A percentile compares a stretch with the other conserved stretches of the same genome.
phyloP scores from a whole-genome alignment of 2,888 invertebrate species.

The Strigamia transsilvanica region DNA sequence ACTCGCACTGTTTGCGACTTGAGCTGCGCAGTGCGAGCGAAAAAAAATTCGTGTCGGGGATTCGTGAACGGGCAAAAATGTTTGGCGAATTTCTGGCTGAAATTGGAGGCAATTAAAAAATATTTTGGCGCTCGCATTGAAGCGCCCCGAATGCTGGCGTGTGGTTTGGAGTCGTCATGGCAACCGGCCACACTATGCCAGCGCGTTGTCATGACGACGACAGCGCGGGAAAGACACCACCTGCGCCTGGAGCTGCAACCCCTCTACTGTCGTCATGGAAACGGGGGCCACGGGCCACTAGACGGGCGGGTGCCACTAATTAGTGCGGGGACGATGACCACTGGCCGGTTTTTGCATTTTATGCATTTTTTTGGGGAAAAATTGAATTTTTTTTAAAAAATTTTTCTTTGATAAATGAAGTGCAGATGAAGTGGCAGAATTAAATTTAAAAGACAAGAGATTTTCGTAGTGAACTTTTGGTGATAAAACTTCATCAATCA shows the following conservation, averaged over 20 bases:
- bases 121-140: conserved; percentile 37
- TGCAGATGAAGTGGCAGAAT: conserved; percentile 46
- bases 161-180: conserved; percentile 34
- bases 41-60: too few species aligned
- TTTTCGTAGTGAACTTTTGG: conserved; percentile 1
- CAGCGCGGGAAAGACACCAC: conserved; percentile 52
- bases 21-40: too few species aligned
- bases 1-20: too few species aligned
- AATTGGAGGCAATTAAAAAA: conserved; percentile 42
- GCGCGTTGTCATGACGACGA: conserved; percentile 44
- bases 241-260: conserved; percentile 52
- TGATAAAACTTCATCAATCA: conserved; percentile 48
- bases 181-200: conserved; percentile 27
- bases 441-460: conserved; percentile 27
- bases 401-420: conserved; percentile 40
- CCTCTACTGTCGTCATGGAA: conserved; percentile 32
- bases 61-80: too few species aligned
- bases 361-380: not conserved
- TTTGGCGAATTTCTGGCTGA: not conserved
- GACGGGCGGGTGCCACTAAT: conserved; percentile 32
- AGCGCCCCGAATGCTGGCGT: conserved; percentile 27
- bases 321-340: not conserved
- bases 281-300: conserved; percentile 44
- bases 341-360: not conserved
- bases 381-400: not conserved